phyloP scores from a whole-genome alignment of 2,113 vertebrate genomes.

The Odocoileus virginianus region DNA sequence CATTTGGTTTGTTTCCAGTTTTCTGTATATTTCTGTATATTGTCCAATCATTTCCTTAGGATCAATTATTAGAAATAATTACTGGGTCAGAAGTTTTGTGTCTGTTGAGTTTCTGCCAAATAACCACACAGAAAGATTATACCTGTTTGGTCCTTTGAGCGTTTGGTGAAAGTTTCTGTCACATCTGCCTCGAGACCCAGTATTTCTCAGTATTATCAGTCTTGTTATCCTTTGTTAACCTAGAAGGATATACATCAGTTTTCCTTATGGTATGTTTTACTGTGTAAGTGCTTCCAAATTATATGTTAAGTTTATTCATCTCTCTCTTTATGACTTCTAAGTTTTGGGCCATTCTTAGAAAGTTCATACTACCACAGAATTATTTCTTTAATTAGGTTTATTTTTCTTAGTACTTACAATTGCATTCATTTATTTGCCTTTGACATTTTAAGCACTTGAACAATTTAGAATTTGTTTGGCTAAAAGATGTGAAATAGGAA shows the following conservation, averaged over 20 bases:
- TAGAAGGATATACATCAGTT: neutral
- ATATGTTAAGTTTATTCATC: neutral
- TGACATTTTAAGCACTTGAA: neutral
- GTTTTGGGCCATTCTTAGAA: neutral
- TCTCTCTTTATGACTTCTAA: neutral
- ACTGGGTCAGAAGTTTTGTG: neutral
- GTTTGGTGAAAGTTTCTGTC: neutral
- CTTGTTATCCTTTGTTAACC: neutral
- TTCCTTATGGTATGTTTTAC: neutral
- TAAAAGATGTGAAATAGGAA: neutral
- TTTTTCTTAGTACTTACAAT: conserved; percentile 13
- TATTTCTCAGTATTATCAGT: neutral
- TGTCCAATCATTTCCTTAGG: neutral
- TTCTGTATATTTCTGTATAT: neutral
- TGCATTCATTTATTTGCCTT: neutral
- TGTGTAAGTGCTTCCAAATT: neutral
- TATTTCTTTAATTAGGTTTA: neutral
- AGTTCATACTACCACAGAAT: neutral
- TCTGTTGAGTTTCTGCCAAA: neutral
- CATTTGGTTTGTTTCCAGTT: neutral
- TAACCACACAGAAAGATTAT: neutral
- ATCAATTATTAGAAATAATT: conserved; percentile 24
- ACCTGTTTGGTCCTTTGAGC: neutral
- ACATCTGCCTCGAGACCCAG: neutral
- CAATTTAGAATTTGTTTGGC: conserved; percentile 38